phyloP scores from a whole-genome alignment of 2,797 vertebrate species.

The Furcifer pardalis region DNA sequence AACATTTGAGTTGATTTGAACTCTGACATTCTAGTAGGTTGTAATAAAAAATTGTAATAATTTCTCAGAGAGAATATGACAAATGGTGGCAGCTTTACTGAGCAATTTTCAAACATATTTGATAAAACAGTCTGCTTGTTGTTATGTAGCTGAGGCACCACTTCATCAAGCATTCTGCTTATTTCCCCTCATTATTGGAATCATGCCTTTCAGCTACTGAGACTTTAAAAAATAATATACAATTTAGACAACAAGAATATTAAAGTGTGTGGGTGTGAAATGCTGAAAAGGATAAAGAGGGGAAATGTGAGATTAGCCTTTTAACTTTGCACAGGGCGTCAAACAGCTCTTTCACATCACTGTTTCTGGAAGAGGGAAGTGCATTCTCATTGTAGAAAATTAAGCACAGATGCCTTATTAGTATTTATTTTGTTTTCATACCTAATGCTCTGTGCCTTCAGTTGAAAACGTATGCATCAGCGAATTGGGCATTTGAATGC shows the following conservation, averaged over 20 bases:
- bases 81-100: conserved; percentile 45
- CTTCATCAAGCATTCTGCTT: conserved; percentile 66
- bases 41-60: conserved; percentile 21
- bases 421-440: neutral
- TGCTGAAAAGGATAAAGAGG: conserved; percentile 47
- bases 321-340: conserved; percentile 2
- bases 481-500: neutral
- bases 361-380: neutral
- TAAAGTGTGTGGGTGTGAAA: conserved; percentile 48
- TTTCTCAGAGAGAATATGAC: conserved; percentile 28
- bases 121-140: conserved; percentile 64
- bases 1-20: conserved; percentile 42
- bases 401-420: neutral
- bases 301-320: conserved; percentile 40
- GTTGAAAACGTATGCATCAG: neutral
- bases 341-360: accelerated
- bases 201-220: conserved; percentile 61
- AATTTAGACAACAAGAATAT: conserved; percentile 63
- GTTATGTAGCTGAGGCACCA: conserved; percentile 50
- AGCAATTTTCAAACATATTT: conserved; percentile 40
- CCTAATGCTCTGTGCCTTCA: neutral
- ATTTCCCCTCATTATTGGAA: conserved; percentile 64
- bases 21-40: conserved; percentile 19
- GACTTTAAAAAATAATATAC: conserved; percentile 55
- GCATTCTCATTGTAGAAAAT: neutral